A percentile compares a stretch with the other conserved stretches of the same genome.
Conservation (phyloP, 2,113 vertebrate genomes). For the Sylvilagus bachmani region DNA sequence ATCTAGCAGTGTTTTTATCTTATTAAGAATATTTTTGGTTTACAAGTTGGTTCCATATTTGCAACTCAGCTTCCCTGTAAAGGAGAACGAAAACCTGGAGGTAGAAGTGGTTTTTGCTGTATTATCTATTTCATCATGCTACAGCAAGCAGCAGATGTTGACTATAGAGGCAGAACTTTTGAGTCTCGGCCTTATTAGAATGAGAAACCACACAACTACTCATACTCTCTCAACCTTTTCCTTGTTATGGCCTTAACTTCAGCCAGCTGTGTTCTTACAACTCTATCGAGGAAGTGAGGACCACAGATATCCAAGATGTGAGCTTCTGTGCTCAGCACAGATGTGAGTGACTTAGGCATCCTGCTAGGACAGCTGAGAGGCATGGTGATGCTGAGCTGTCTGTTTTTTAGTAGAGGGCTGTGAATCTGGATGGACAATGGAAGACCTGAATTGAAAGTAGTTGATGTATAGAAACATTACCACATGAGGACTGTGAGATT, state of each 20-base stretch:
- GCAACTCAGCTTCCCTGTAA: background rate
- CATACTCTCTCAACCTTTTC: background rate
- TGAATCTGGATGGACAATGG: background rate
- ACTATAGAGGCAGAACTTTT: background rate
- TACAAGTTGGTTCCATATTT: background rate
- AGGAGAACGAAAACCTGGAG: background rate
- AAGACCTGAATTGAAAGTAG: background rate
- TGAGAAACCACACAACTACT: background rate
- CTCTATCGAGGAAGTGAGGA: background rate
- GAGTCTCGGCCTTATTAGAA: background rate
- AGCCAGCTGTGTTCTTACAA: background rate
- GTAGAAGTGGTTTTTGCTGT: conserved; percentile 16
- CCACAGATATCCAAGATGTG: background rate
- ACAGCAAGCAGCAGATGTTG: background rate
- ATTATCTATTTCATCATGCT: background rate
- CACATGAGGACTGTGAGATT: background rate
- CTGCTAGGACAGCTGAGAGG: background rate
- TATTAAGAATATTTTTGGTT: conserved; percentile 14
- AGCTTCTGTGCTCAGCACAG: background rate
- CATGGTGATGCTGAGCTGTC: background rate
- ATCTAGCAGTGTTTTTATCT: background rate
- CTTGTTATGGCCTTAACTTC: background rate
- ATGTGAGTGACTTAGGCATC: background rate
- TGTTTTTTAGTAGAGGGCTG: background rate
- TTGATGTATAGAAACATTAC: background rate